Evolutionary conservation across 2,113 vertebrate genomes (phyloP).

Genomic region (Poicephalus gulielmi): DNA sequence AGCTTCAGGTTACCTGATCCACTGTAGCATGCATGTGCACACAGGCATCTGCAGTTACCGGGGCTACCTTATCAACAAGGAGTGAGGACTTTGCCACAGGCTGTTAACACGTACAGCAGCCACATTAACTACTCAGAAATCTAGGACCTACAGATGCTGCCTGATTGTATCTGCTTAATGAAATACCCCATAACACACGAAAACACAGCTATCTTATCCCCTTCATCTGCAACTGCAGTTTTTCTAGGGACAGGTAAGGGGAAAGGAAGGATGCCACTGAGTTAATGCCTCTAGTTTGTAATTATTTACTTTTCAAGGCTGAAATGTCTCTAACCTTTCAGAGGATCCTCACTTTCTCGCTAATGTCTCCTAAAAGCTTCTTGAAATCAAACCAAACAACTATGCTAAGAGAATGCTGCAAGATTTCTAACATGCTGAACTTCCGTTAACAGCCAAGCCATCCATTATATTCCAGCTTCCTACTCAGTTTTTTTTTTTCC

Average conservation of each 20-base stretch:
- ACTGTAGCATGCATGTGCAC: not conserved
- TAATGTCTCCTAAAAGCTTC: constrained; percentile 1
- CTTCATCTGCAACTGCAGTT: not conserved
- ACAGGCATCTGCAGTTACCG: not conserved
- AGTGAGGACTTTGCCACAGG: not conserved
- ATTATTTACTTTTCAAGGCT: not conserved
- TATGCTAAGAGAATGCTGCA: not conserved
- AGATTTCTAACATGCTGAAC: not conserved
- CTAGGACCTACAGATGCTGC: not conserved
- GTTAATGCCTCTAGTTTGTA: not conserved
- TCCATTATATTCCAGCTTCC: not conserved
- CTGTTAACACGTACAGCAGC: rapidly evolving
- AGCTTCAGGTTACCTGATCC: constrained; percentile 6
- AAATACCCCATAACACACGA: not conserved
- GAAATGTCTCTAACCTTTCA: not conserved
- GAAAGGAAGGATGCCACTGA: not conserved
- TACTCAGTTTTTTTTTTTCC: not conserved
- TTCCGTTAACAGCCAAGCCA: not conserved
- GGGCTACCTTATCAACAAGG: not conserved
- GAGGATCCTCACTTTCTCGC: not conserved
- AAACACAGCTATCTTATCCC: not conserved
- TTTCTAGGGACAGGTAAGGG: not conserved
- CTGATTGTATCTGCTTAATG: not conserved
- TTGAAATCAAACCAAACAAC: not conserved
- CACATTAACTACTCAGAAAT: not conserved